These are phyloP conservation scores for Bostrychus sinensis DNA, from an alignment of 2,113 vertebrate species.

Conservation along the genomic window DNA sequence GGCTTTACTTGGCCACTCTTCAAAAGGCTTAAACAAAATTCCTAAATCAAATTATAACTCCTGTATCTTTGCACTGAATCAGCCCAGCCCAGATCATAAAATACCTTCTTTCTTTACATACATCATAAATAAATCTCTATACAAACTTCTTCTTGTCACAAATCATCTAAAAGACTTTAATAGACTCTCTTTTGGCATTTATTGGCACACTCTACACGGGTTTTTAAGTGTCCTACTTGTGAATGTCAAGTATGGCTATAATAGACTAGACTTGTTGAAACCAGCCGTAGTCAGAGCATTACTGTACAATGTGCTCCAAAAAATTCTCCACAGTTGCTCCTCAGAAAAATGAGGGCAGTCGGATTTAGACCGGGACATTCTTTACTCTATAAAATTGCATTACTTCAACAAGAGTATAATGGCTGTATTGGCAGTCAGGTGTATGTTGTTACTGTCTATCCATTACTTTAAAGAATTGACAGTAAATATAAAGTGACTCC, in stretches of 20 bases:
- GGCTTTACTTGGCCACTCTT: background rate
- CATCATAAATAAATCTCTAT: conserved; percentile 7
- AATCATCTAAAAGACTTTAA: background rate
- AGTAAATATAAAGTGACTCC: background rate
- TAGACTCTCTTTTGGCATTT: conserved; percentile 42
- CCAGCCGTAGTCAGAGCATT: conserved; percentile 34
- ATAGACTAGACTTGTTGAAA: conserved; percentile 54
- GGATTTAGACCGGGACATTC: conserved; percentile 55
- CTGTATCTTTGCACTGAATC: background rate
- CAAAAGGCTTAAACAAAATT: background rate
- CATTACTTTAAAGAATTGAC: background rate
- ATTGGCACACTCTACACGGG: conserved; percentile 24
- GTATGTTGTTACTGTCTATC: no score
- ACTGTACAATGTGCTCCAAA: conserved; percentile 29
- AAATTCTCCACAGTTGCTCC: conserved; percentile 32
- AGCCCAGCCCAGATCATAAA: background rate
- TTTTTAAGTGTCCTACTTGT: conserved; percentile 23
- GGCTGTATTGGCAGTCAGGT: conserved; percentile 30
- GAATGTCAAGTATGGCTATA: conserved; percentile 61
- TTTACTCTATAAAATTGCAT: conserved; percentile 43
- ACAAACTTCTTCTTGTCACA: background rate
- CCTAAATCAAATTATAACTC: background rate
- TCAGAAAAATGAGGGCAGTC: conserved; percentile 50
- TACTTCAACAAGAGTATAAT: conserved; percentile 34
- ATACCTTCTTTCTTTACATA: background rate